Evolutionary conservation across 2,888 invertebrate genomes (phyloP), one percentile per base, ranked within the genome.

Genomic region (Parthenolecanium corni): DNA sequence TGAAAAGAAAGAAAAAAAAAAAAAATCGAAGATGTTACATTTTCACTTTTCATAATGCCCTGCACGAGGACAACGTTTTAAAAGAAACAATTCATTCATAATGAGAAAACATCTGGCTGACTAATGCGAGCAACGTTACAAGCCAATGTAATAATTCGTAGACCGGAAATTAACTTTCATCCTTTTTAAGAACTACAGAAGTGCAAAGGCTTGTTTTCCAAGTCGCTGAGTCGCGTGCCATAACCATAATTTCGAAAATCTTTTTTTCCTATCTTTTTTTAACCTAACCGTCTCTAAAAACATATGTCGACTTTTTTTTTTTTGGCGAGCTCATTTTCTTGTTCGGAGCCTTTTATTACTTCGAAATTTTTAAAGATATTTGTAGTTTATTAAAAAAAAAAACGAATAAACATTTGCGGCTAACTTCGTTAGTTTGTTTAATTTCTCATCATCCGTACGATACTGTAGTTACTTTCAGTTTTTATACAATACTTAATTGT

Each of bases 111-210:
- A 54, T 54, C 54, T 54, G 54, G 38, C 16, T 11, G 18, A 20
- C 21, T 49, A 49, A 49, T 18, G 21, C 14, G 18, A 25, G n/a
- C n/a, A n/a, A 6, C 52, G 20, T 20, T n/a, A 36, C 54, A 20
- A n/a, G 12, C 31, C 54, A 54, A 54, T 54, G 54, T 54, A 54
- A 54, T 23, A 38, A 54, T 23, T 40, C 40, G 54, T 54, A 40
- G 23, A 54, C 54, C 54, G 54, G 54, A 54, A 54, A 54, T 54
- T 54, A 54, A 54, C 54, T 54, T 54, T 54, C 21, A 54, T 54
- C 54, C 54, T 54, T 54, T 54, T 54, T 36, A 54, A 38, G 21
- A 38, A 18, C 38, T 40, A 38, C 23, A 54, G 38, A 54, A 54
- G 54, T 54, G 54, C 54, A 54, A 54, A 54, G 54, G 54, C 54